These are phyloP conservation scores for Triplophysa tibetana DNA, from an alignment of 2,113 vertebrate species.

Conservation along the genomic window DNA sequence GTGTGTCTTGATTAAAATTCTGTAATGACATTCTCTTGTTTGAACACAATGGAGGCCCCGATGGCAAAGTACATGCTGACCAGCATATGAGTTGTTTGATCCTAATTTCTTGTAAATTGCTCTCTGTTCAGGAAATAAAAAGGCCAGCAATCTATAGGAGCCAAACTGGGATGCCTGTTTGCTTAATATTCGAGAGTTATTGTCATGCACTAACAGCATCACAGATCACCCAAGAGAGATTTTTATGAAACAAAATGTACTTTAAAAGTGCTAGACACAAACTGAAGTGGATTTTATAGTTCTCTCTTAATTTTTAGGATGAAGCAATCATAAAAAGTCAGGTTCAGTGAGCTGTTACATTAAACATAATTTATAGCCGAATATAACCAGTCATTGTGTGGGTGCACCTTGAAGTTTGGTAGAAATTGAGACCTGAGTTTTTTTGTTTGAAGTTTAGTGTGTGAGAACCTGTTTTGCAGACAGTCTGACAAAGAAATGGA, in stretches of 20 bases:
- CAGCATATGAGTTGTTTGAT: constrained; percentile 42
- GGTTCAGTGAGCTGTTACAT: constrained; percentile 46
- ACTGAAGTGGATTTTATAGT: not conserved
- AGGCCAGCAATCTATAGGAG: not conserved
- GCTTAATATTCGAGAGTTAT: constrained; percentile 21
- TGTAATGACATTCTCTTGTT: constrained; percentile 28
- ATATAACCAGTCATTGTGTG: constrained; percentile 54
- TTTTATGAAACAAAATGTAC: not conserved
- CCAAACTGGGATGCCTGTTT: constrained; percentile 34
- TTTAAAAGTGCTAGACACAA: not conserved
- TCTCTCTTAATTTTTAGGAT: not conserved
- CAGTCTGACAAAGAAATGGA: constrained; percentile 58
- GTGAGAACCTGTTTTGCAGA: constrained; percentile 50
- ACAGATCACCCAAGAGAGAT: constrained; percentile 5
- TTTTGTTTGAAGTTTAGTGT: constrained; percentile 53
- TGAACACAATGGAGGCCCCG: constrained; percentile 12
- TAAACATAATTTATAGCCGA: constrained; percentile 53
- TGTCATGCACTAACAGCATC: constrained; percentile 15
- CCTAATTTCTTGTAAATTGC: constrained; percentile 35
- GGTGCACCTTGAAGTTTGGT: constrained; percentile 46
- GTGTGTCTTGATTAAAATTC: constrained; percentile 30
- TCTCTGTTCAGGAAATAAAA: constrained; percentile 11
- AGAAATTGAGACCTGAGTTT: constrained; percentile 54
- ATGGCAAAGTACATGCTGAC: constrained; percentile 36
- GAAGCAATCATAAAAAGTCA: not conserved